These are phyloP conservation scores for Vanessa tameamea DNA, from an alignment of 1,140 invertebrate genomes.

Conservation along the genomic window DNA sequence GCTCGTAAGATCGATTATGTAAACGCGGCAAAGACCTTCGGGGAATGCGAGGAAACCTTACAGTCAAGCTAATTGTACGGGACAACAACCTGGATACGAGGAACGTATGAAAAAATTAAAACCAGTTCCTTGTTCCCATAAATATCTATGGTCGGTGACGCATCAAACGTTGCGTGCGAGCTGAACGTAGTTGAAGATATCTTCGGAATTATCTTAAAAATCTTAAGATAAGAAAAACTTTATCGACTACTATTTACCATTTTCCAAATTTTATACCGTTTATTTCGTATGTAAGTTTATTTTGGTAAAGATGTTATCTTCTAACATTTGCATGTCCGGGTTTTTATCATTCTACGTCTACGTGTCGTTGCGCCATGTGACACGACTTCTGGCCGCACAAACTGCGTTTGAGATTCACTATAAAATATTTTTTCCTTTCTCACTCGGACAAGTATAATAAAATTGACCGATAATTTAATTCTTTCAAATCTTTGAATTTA, in stretches of 20 bases:
- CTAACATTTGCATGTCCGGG: too few relatives aligned
- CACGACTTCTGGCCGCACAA: too few relatives aligned
- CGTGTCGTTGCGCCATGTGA: too few relatives aligned
- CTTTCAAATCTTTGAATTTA: too few relatives aligned
- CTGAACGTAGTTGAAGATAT: background rate
- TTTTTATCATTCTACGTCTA: too few relatives aligned
- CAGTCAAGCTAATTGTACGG: slow-evolving; percentile 12
- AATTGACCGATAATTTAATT: too few relatives aligned
- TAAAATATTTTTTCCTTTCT: too few relatives aligned
- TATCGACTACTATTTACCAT: too few relatives aligned
- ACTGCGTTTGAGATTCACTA: too few relatives aligned
- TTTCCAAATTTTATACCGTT: too few relatives aligned
- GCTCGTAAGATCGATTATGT: slow-evolving; percentile 11
- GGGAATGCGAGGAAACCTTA: slow-evolving; percentile 20
- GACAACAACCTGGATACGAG: slow-evolving; percentile 13
- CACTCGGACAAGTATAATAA: too few relatives aligned
- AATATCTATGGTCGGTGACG: slow-evolving; percentile 7
- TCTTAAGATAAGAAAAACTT: background rate
- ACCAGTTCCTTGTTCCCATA: slow-evolving; percentile 12
- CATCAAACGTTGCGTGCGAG: background rate
- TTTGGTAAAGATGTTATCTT: too few relatives aligned
- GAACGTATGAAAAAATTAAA: slow-evolving; percentile 6
- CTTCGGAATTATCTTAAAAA: background rate
- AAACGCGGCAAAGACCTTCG: slow-evolving; percentile 5
- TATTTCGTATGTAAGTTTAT: background rate